Base-by-base conservation (phyloP, 2,797 vertebrate species). In the Melanogrammus aeglefinus region DNA sequence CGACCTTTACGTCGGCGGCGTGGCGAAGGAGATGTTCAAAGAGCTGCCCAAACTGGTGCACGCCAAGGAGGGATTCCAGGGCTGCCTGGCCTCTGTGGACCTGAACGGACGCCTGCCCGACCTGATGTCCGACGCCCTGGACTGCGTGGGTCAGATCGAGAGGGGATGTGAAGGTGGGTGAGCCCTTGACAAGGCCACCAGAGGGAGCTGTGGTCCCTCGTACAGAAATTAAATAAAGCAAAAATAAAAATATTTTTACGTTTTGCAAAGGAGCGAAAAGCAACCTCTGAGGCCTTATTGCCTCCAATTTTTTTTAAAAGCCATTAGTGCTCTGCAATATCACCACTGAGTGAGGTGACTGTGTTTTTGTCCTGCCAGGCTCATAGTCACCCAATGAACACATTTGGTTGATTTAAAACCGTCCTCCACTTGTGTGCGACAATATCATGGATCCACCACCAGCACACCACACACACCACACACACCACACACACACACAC, bases 131-230 rank as follows among this genome's bases (percentile, higher is more conserved):
- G 97, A 99, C 78, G 97, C 97, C 79, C 92, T 98, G 88, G 96
- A 96, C 88, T 99, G 97, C 89, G 97, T 97, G 73, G 97, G 97
- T 29, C 97, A 97, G 86, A 98, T 99, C 86, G 97, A 98, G 91
- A 95, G 97, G 92, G 97, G 97, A 90, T 99, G 97, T 83, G 97
- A 98, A 97, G 97, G 97, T 99, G 94, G 92, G 90, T 29, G 21
- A 21, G 66, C 21, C 29, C 78, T 18, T 24, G 6, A 27, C 10
- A 18, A 33, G 41, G 44, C 33, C 35, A 76, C n/a, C 18, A 10
- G 38, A 35, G 31, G 41, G 66, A 31, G 38, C 47, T 14, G 10
- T 72, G 4, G 5, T 4, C 38, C 74, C 76, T 51, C 73, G 39
- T 39, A 76, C 21, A 5, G 21, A 24, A 63, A 63, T 47, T 9